These are phyloP conservation scores for Clangula hyemalis DNA, from an alignment of 2,797 vertebrate genomes.

Conservation along the genomic window DNA sequence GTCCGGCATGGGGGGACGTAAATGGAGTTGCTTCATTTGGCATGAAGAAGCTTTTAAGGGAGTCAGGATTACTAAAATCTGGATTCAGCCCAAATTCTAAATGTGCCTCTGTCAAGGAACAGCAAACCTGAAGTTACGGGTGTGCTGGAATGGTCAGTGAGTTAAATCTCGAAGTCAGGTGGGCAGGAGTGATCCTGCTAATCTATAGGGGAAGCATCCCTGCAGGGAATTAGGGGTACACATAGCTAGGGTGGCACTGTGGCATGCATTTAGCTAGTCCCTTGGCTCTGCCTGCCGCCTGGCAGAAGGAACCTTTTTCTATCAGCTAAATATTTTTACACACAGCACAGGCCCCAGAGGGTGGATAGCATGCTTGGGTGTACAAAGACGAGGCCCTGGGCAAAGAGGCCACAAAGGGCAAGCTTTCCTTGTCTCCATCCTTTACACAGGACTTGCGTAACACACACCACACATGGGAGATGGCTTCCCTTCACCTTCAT, in stretches of 20 bases:
- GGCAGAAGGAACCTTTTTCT: neutral
- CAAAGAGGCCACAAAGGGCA: neutral
- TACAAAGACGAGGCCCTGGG: neutral
- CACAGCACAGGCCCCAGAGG: neutral
- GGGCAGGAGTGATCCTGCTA: neutral
- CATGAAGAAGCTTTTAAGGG: neutral
- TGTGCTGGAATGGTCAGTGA: neutral
- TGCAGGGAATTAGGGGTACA: neutral
- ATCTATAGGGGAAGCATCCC: neutral
- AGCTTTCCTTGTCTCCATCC: neutral
- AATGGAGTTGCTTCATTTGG: neutral
- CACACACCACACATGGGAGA: accelerated
- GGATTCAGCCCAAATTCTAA: neutral
- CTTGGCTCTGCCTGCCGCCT: neutral
- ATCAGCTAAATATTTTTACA: neutral
- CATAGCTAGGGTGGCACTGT: neutral
- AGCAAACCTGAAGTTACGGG: neutral
- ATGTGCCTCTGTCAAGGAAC: neutral
- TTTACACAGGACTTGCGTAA: neutral
- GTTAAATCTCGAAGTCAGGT: neutral
- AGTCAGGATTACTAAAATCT: neutral
- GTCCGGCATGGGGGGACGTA: neutral
- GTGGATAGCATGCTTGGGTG: neutral
- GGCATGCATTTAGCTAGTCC: neutral
- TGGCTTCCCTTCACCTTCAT: neutral